These are phyloP conservation scores for Morone saxatilis DNA, from an alignment of 2,113 vertebrate species.

Conservation along the genomic window DNA sequence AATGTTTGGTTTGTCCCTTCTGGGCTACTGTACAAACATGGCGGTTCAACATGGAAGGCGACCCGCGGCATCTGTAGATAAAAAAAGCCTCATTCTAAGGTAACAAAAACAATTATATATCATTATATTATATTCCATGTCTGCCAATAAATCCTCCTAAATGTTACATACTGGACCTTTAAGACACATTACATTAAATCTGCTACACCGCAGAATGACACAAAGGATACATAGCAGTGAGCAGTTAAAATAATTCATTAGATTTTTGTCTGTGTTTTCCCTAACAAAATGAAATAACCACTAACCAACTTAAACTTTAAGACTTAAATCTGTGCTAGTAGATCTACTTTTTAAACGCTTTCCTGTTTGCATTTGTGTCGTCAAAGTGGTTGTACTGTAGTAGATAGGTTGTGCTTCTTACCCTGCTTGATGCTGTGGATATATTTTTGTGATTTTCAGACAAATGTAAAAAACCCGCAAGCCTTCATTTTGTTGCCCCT, in stretches of 20 bases:
- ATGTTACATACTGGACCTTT: not conserved
- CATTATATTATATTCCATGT: no score
- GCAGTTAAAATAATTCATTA: no score
- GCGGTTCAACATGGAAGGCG: no score
- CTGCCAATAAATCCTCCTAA: no score
- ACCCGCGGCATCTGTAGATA: no score
- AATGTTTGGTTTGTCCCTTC: no score
- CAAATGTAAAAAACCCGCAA: conserved; percentile 29
- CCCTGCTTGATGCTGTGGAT: conserved; percentile 3
- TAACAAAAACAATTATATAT: no score
- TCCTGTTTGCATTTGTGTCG: not conserved
- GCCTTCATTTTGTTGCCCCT: conserved; percentile 42
- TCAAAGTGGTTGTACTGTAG: not conserved
- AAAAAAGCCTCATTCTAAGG: no score
- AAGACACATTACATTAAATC: not conserved
- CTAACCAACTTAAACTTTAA: not conserved
- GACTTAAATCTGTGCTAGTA: no score
- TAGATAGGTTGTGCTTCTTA: not conserved
- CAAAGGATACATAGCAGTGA: not conserved
- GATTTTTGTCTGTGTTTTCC: not conserved
- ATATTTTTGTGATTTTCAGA: conserved; percentile 38
- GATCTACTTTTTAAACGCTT: not conserved
- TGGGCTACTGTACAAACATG: no score
- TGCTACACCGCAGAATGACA: not conserved
- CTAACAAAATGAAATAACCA: no score